Percentiles rank a stretch among this genome's conserved stretches.
Evolutionary conservation across 2,888 invertebrate genomes (phyloP).

Genomic region (Cabera pusaria): DNA sequence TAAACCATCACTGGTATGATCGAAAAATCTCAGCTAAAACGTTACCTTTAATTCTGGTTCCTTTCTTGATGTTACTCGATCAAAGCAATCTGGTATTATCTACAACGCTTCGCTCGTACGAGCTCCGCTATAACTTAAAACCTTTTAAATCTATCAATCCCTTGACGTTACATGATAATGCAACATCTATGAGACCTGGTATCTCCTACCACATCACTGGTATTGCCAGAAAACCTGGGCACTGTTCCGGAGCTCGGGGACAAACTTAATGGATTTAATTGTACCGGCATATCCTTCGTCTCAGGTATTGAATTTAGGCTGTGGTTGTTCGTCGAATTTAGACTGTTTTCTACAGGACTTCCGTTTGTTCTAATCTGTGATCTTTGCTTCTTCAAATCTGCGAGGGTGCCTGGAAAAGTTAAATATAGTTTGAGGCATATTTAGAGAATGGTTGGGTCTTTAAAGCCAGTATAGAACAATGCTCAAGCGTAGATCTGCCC

Average conservation of each 20-base stretch:
- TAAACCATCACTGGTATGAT: too few relatives aligned
- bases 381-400: constrained; percentile 96
- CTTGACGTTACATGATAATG: constrained; percentile 87
- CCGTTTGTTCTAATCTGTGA: constrained; percentile 90
- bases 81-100: too few relatives aligned
- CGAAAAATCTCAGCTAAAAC: too few relatives aligned
- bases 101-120: too few relatives aligned
- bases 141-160: too few relatives aligned
- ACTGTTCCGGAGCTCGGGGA: constrained; percentile 69
- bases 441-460: neutral
- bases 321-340: constrained; percentile 68
- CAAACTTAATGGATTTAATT: constrained; percentile 68
- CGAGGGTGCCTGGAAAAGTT: constrained; percentile 89
- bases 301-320: constrained; percentile 74
- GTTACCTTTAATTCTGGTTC: too few relatives aligned
- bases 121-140: too few relatives aligned
- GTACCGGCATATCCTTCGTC: constrained; percentile 71
- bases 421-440: constrained; percentile 30
- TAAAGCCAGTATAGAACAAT: too few relatives aligned
- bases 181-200: constrained; percentile 88
- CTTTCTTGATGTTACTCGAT: too few relatives aligned
- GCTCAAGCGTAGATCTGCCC: too few relatives aligned
- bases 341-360: constrained; percentile 76
- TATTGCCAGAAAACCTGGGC: constrained; percentile 88
- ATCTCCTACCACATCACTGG: constrained; percentile 91